phyloP scores from a whole-genome alignment of 2,797 vertebrate genomes.

The Brachyrhaphis roseni region DNA sequence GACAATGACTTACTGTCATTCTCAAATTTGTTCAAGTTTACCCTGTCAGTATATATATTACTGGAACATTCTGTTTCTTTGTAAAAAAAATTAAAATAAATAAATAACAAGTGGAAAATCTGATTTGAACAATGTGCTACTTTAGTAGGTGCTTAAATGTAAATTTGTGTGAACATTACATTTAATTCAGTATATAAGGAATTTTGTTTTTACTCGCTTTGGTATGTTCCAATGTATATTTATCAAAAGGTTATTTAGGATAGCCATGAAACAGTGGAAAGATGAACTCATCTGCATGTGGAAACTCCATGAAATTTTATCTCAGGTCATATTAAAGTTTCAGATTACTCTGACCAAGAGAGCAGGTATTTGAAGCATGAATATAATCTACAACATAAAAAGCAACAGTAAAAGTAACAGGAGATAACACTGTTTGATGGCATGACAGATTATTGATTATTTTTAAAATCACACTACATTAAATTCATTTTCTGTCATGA shows the following conservation, averaged over 20 bases:
- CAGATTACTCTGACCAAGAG: conserved; percentile 43
- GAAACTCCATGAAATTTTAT: conserved; percentile 65
- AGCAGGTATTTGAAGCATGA: conserved; percentile 9
- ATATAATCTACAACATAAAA: neutral
- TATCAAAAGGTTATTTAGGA: conserved; percentile 9
- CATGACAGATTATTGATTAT: conserved; percentile 34
- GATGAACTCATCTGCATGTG: conserved; percentile 11
- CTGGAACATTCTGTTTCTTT: neutral
- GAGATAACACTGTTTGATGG: conserved; percentile 31
- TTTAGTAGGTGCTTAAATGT: neutral
- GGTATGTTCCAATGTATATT: neutral
- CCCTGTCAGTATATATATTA: conserved; percentile 21
- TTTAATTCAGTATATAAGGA: neutral
- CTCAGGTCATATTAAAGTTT: conserved; percentile 51
- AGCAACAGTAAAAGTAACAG: neutral
- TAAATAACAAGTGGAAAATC: neutral
- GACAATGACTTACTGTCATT: conserved; percentile 35
- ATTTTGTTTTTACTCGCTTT: neutral
- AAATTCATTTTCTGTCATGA: conserved; percentile 50
- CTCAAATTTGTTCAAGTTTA: conserved; percentile 17
- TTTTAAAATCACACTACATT: conserved; percentile 38
- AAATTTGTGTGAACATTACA: conserved; percentile 3
- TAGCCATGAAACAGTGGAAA: neutral
- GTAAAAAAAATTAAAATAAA: neutral
- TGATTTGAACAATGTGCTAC: conserved; percentile 4